Evolutionary conservation across 2,888 invertebrate species (phyloP), one percentile per base, ranked within the genome.

Genomic region (Microctonus hyperodae): DNA sequence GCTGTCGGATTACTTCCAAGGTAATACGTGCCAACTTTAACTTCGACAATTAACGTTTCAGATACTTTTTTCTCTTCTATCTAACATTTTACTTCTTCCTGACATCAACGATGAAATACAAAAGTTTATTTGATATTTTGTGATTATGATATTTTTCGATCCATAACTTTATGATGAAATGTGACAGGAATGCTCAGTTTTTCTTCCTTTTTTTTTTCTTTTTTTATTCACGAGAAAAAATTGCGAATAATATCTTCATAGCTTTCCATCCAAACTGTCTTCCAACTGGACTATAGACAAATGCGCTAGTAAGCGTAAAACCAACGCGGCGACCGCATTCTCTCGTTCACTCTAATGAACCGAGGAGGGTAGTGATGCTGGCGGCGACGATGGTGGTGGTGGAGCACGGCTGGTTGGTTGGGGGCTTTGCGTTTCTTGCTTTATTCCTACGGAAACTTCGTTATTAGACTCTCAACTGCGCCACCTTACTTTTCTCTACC

Each of bases 261-360:
- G 22, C 25, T 62, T 53, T 62, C 44, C 44, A 55, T 40, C 22
- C 25, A 53, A 60, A 59, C 44, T 60, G 9, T 16, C 55, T 44
- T 13, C 11, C 33, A 25, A 28, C 51, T 40, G 59, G 37, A 60
- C 44, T 58, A 59, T 59, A 55, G 44, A 44, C 16, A 44, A 33
- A 57, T 44, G 56, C 40, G 35, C 25, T n/a, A 57, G 58, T 57
- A 62, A 63, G 65, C 50, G 57, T 51, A 44, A 33, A 56, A 51
- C 37, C 68, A 55, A 57, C 60, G 40, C 53, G 50, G 63, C 56
- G 56, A 66, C 66, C 58, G 61, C 64, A 67, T 64, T 28, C 37
- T 37, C 62, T 58, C 64, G 64, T 69, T 67, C 65, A 28, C 67
- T 63, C 68, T 71, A 72, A 72, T 72, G 68, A 70, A 71, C 67